Base-by-base conservation (phyloP, 2,888 invertebrate species). In the Enoplolaimus lenunculus region DNA sequence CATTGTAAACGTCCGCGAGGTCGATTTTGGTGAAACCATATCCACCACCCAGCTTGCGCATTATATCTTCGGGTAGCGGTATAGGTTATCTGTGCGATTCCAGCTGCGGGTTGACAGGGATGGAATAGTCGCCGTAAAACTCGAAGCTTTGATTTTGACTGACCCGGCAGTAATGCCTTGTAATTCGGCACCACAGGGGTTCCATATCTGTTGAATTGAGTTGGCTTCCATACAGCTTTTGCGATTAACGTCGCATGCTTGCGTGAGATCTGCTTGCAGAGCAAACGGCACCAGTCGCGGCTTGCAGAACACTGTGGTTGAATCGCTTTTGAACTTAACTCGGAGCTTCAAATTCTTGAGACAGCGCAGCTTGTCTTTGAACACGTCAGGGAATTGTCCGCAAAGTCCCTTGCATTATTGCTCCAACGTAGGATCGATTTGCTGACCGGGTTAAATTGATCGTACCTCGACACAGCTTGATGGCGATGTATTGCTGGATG, bases 21-120 rank as follows among this genome's bases (percentile, higher is more conserved):
- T 28, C 29, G 33, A 67, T 33, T n/a, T 30, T 30, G 13, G 67
- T 67, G 33, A 31, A 30, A 2, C 33, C 26, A 28, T 67, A 28
- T 29, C 73, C 73, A 34, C 75, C 75, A 60, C 73, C n/a, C 75
- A 1, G 76, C 62, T 21, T 34, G 62, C 1, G 66, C 35, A 69
- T 73, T 74, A 2, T 77, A 65, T 75, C 73, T 13, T 77, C 76
- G 2, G 73, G 68, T 0, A 57, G 62, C 0, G 77, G 77, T 7
- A 77, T 29, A 13, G 77, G 77, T 65, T 77, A 72, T 13, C 73
- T 60, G 34, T 75, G 33, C 0, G 74, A 60, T n/a, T 70, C 72
- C 0, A 76, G 34, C 0, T 68, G 68, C 1, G 33, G 68, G 69
- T 77, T 78, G 13, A 73, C 57, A 1, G 68, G 2, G 1, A 34